Evolutionary conservation across 1,140 invertebrate genomes (phyloP).

Genomic region (Campoletis sonorensis): DNA sequence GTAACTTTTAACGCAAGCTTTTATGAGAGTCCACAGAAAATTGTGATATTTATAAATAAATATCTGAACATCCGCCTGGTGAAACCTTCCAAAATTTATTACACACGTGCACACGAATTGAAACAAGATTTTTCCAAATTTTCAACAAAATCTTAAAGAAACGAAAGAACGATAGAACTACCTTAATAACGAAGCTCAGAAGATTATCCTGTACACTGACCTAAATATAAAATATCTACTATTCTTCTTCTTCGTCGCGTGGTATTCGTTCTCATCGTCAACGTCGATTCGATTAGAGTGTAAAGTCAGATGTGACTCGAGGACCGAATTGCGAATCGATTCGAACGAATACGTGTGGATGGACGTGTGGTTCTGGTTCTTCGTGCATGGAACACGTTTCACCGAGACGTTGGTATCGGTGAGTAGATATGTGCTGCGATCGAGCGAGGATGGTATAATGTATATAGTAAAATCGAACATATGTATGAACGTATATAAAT

Average conservation of each 20-base stretch:
- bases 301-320: conserved; percentile 44
- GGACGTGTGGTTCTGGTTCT: conserved; percentile 24
- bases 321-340: conserved; percentile 48
- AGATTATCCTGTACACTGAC: no score
- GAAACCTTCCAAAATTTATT: no score
- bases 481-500: not conserved
- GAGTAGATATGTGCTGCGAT: not conserved
- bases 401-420: not conserved
- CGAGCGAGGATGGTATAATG: not conserved
- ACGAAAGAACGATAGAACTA: no score
- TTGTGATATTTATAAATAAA: no score
- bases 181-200: no score
- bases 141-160: no score
- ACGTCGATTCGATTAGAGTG: conserved; percentile 46
- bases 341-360: conserved; percentile 35
- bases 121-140: no score
- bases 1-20: no score
- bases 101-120: no score
- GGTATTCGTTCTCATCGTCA: not conserved
- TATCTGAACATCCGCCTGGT: no score
- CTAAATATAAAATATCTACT: not conserved
- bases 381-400: conserved; percentile 26
- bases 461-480: conserved; percentile 1
- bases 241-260: conserved; percentile 9
- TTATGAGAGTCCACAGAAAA: no score